Percentiles rank a stretch among this genome's conserved stretches.
Conservation (phyloP, 2,113 vertebrate species). For the Mus spicilegus region DNA sequence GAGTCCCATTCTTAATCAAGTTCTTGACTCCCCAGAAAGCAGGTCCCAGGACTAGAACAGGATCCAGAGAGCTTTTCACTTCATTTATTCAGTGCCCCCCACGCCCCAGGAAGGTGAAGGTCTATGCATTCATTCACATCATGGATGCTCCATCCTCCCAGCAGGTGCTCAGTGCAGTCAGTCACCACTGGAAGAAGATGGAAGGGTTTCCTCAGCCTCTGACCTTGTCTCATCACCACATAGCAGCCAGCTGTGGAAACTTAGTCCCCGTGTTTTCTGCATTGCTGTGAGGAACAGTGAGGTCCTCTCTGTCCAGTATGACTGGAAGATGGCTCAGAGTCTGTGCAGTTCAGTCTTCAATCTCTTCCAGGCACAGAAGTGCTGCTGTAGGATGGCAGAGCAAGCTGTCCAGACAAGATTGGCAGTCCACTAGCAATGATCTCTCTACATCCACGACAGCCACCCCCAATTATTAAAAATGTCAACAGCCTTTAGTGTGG, state of each 20-base stretch:
- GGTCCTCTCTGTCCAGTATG: too few species aligned
- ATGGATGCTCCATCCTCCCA: background rate
- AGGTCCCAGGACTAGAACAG: background rate
- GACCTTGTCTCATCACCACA: too few species aligned
- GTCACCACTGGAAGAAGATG: background rate
- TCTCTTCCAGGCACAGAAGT: rapidly evolving
- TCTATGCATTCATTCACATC: background rate
- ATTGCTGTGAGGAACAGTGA: too few species aligned
- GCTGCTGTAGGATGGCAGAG: too few species aligned
- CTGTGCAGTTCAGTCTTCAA: too few species aligned
- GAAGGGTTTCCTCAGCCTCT: background rate
- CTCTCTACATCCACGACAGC: background rate
- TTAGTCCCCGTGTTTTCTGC: too few species aligned
- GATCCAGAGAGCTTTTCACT: rapidly evolving
- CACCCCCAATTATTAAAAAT: background rate
- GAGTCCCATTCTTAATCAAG: constrained; percentile 82
- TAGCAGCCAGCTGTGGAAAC: too few species aligned
- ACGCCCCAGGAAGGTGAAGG: background rate
- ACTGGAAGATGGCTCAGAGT: too few species aligned
- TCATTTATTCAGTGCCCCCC: background rate
- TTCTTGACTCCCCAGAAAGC: constrained; percentile 86
- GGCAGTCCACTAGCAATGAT: background rate
- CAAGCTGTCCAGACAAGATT: background rate
- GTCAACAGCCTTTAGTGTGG: background rate
- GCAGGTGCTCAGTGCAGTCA: background rate